These are phyloP conservation scores for Penaeus monodon DNA, from an alignment of 2,888 invertebrate genomes.

Conservation along the genomic window DNA sequence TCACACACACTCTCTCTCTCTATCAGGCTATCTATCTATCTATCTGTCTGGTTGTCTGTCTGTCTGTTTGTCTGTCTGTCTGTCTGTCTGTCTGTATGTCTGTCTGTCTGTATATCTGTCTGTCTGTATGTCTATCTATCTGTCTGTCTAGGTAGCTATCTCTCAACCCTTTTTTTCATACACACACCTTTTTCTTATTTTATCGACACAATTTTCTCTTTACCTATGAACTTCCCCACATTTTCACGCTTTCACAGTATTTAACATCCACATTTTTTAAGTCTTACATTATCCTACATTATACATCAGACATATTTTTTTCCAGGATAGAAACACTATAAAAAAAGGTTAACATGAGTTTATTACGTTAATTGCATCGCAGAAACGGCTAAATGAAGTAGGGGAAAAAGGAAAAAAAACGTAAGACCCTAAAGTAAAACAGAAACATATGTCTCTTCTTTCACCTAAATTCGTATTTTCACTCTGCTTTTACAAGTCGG, in stretches of 20 bases:
- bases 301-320: not conserved
- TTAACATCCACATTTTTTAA: too few relatives aligned
- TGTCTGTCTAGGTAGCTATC: not conserved
- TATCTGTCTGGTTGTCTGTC: not conserved
- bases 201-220: not conserved
- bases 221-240: not conserved
- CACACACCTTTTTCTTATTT: not conserved
- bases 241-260: not conserved
- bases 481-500: too few relatives aligned
- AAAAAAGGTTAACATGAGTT: too few relatives aligned
- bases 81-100: not conserved
- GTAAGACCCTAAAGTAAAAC: too few relatives aligned
- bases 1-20: not conserved
- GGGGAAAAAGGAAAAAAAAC: too few relatives aligned
- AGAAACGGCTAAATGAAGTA: too few relatives aligned
- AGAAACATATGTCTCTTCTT: too few relatives aligned
- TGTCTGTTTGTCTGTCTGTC: not conserved
- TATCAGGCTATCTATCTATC: not conserved
- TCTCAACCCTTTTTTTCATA: not conserved
- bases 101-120: not conserved
- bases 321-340: constrained; percentile 1
- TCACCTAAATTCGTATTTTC: too few relatives aligned
- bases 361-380: too few relatives aligned
- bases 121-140: not conserved
- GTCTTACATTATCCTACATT: too few relatives aligned